Percentiles rank a stretch among this genome's conserved stretches.
Evolutionary conservation across 2,113 vertebrate species (phyloP).

Genomic region (Ciconia maguari): DNA sequence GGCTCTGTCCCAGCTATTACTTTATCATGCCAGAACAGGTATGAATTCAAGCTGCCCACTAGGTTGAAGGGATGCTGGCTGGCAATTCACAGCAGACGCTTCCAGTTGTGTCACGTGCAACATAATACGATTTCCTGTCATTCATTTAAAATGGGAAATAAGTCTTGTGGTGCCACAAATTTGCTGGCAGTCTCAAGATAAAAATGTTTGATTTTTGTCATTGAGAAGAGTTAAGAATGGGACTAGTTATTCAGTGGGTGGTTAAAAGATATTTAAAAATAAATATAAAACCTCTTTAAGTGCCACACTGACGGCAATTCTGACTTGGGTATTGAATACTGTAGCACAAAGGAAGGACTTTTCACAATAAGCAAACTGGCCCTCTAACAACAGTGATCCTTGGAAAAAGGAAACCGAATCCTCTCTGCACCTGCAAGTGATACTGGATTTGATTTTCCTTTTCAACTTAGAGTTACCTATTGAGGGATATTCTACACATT

Average conservation of each 20-base stretch:
- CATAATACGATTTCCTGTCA: neutral
- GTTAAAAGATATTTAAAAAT: neutral
- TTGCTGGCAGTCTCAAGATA: neutral
- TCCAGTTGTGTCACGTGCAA: neutral
- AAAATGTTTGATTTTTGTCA: neutral
- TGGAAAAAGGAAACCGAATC: neutral
- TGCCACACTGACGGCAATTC: neutral
- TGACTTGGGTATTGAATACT: neutral
- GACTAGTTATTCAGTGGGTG: neutral
- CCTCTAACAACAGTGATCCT: neutral
- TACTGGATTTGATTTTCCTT: neutral
- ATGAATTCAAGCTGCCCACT: neutral
- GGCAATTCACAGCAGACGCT: neutral
- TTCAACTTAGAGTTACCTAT: neutral
- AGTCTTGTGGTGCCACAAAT: neutral
- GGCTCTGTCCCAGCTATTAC: neutral
- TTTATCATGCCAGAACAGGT: neutral
- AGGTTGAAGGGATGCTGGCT: neutral
- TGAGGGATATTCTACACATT: neutral
- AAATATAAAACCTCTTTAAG: neutral
- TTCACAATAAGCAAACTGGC: neutral
- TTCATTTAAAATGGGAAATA: neutral
- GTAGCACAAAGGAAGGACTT: neutral
- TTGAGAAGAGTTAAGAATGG: neutral
- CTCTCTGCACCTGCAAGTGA: neutral